These are phyloP conservation scores for Cisticola juncidis DNA, from an alignment of 2,113 vertebrate genomes.

Conservation along the genomic window DNA sequence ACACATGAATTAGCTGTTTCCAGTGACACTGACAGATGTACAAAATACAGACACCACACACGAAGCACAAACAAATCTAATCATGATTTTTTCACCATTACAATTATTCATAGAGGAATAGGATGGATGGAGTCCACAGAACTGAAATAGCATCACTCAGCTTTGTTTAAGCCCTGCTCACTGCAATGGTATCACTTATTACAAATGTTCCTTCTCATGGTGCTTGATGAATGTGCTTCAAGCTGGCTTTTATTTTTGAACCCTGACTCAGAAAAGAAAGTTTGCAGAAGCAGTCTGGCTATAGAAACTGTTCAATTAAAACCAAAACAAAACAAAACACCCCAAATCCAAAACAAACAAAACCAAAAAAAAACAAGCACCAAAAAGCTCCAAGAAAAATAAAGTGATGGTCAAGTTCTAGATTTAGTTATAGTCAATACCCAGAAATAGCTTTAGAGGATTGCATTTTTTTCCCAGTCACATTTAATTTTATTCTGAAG, in stretches of 20 bases:
- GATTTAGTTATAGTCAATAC: neutral
- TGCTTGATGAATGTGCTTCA: neutral
- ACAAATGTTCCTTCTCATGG: neutral
- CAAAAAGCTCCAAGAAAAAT: neutral
- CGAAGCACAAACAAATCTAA: neutral
- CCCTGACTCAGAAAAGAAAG: neutral
- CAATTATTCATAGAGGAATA: neutral
- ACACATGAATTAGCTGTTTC: slow-evolving; percentile 14
- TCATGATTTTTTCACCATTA: neutral
- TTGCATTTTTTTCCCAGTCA: neutral
- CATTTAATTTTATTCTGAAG: neutral
- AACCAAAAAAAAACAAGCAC: neutral
- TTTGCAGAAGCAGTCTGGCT: neutral
- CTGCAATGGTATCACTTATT: neutral
- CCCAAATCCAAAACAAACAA: neutral
- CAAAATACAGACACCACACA: neutral
- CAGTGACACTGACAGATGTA: neutral
- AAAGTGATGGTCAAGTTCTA: neutral
- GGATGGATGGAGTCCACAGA: neutral
- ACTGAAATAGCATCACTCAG: neutral
- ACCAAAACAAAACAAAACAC: neutral
- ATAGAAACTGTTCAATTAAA: neutral
- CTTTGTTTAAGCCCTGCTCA: neutral
- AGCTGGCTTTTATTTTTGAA: neutral
- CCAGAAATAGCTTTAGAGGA: neutral